Evolutionary conservation across 2,797 vertebrate species (phyloP).

Genomic region (Bovichtus diacanthus): DNA sequence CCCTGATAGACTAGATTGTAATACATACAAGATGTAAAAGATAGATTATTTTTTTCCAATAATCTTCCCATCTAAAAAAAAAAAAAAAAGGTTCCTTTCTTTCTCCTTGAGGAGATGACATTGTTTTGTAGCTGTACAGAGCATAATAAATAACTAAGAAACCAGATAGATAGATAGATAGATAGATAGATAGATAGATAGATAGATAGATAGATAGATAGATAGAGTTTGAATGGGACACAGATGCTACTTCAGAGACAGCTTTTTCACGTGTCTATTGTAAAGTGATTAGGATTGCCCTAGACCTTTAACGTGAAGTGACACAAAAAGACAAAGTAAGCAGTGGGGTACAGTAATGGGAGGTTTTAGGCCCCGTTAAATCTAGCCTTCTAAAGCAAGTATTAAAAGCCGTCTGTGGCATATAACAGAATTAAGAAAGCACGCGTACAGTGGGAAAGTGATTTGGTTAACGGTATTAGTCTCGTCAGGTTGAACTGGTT

Average conservation of each 20-base stretch:
- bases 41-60: background rate
- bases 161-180: too few relatives aligned
- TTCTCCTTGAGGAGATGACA: background rate
- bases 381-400: background rate
- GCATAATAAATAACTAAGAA: background rate
- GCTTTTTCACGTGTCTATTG: background rate
- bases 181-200: background rate
- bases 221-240: background rate
- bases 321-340: background rate
- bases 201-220: constrained; percentile 1
- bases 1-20: background rate
- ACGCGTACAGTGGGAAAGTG: background rate
- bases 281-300: background rate
- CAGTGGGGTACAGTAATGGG: background rate
- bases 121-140: background rate
- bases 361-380: background rate
- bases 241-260: background rate
- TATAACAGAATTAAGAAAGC: background rate
- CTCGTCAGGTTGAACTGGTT: background rate
- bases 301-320: background rate
- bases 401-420: background rate
- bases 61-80: background rate
- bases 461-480: background rate
- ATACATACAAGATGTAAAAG: background rate
- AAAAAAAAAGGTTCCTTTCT: too few relatives aligned